Evolutionary conservation across 2,888 invertebrate genomes (phyloP), one percentile per base, ranked within the genome.

Genomic region (Agrochola macilenta): DNA sequence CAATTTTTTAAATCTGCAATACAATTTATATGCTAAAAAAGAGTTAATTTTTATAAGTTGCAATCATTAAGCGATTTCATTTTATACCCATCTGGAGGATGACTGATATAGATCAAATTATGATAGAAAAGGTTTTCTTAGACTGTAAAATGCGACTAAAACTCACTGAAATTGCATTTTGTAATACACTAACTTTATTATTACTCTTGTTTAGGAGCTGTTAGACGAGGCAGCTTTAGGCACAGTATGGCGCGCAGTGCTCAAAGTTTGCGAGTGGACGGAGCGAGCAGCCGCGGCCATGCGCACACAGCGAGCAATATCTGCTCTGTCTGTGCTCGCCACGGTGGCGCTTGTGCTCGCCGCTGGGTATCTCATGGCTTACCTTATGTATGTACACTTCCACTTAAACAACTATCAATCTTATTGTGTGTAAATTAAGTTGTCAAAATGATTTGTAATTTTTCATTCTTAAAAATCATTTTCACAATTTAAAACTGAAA

Each of bases 311-410:
- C 81, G 81, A 23, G 80, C 83, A 8, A 39, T 80, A 8, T 77
- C 80, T 26, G 83, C 83, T 17, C 69, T 80, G 3, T 82, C 98
- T 1, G 97, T 99, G 69, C 91, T 98, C 73, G 98, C 98, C 74
- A 98, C 99, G 23, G 97, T 99, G 72, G 95, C 98, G 75, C 98
- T 99, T 91, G 98, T 94, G 84, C 89, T 98, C 82, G 97, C 88
- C 76, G 93, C 98, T 84, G 99, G 99, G 8, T 99, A 98, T 94
- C 97, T 98, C 86, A 98, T 99, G 98, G 98, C 98, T 9, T 98
- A 92, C 68, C 91, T 93, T 86, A 98, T 77, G 77, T 77, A 43
- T 14, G 76, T 75, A 63, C 14, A 26, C 43, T 64, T 39, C 14
- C 9, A 49, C 26, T 23, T 49, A 2, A 30, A 17, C 5, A 9